These are phyloP conservation scores for Catamblyrhynchus diadema DNA, from an alignment of 2,797 vertebrate genomes.

Conservation along the genomic window DNA sequence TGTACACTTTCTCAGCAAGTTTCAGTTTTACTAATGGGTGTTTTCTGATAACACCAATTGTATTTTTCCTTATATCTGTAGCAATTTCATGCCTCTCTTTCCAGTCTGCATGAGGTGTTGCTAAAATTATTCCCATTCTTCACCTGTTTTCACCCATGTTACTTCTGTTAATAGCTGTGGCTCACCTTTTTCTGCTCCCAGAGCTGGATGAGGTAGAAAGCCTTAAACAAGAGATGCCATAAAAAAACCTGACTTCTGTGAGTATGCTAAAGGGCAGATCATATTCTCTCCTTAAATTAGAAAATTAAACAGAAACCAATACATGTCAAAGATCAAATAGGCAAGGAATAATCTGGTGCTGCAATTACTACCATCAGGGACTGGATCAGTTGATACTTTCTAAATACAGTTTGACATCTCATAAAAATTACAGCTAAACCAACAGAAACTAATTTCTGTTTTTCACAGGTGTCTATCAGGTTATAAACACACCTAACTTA, in stretches of 20 bases:
- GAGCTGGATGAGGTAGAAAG: neutral
- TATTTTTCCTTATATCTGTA: neutral
- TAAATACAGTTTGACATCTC: constrained; percentile 40
- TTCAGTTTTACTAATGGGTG: neutral
- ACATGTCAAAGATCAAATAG: constrained; percentile 50
- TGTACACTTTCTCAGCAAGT: neutral
- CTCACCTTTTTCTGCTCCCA: neutral
- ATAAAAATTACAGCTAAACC: constrained; percentile 51
- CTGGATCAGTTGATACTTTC: constrained; percentile 5
- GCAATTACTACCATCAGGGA: neutral
- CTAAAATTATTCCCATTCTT: neutral
- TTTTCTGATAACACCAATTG: neutral
- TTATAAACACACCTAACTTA: constrained; percentile 57
- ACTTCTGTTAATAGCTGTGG: neutral
- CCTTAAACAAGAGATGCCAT: neutral
- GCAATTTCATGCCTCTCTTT: neutral
- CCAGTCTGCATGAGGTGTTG: neutral
- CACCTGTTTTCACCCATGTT: neutral
- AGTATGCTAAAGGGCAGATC: neutral
- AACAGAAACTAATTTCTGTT: constrained; percentile 62
- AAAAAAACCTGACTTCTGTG: neutral
- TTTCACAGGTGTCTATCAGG: constrained; percentile 51
- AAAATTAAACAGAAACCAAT: constrained; percentile 55
- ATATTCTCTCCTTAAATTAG: constrained; percentile 9
- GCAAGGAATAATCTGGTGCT: constrained; percentile 5